These are phyloP conservation scores for Tribolium madens DNA, from an alignment of 1,140 invertebrate genomes.

Conservation along the genomic window DNA sequence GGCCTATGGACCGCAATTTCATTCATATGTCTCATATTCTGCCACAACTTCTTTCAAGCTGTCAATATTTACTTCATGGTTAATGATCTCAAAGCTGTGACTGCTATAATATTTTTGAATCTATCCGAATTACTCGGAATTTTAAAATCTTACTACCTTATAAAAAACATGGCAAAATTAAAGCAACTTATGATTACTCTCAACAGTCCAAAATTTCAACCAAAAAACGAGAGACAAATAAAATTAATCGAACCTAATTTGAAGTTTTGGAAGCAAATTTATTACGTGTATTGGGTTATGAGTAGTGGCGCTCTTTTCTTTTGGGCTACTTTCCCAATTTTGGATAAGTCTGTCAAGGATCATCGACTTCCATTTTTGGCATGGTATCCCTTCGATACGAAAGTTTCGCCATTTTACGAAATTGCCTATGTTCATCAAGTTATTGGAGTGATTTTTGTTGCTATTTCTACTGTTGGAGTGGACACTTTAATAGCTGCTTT, in stretches of 20 bases:
- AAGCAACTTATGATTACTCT: slow-evolving; percentile 8
- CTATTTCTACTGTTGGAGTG: background rate
- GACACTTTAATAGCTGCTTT: slow-evolving; percentile 17
- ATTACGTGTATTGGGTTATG: background rate
- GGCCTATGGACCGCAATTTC: background rate
- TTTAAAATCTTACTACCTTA: background rate
- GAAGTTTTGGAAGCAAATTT: background rate
- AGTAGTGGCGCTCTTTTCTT: background rate
- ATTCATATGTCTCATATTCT: background rate
- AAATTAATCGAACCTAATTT: background rate
- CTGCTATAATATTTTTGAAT: background rate
- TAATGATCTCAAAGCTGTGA: background rate
- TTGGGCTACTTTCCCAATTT: background rate
- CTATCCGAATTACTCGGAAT: background rate
- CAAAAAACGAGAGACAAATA: background rate
- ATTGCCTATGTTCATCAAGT: background rate
- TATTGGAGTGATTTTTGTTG: slow-evolving; percentile 1
- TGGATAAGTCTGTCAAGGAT: background rate
- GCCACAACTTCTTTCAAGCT: slow-evolving; percentile 1
- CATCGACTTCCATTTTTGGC: slow-evolving; percentile 8
- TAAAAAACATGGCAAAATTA: background rate
- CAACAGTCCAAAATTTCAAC: background rate
- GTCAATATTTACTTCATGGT: background rate
- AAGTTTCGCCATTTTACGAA: background rate
- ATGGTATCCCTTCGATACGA: background rate